Evolutionary conservation across 1,140 invertebrate genomes (phyloP), one percentile per base, ranked within the genome.

Genomic region (Caerostris extrusa): DNA sequence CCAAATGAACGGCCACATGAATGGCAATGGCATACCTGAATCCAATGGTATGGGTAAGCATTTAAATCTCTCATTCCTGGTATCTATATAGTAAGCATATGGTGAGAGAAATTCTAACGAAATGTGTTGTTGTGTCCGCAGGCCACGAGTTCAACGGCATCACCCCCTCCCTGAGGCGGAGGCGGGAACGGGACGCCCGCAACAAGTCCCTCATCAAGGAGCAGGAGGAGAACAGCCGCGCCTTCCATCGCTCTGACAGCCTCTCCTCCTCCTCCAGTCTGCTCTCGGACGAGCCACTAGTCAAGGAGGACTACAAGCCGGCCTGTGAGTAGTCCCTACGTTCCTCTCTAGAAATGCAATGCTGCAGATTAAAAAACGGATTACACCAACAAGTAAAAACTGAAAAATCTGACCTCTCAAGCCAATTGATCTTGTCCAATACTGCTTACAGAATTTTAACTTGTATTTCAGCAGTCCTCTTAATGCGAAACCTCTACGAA

Each of bases 241-340:
- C 95, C 55, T 91, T 98, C 95, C 96, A 97, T 56, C 96, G 98
- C 90, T 98, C 98, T 96, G 97, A 98, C 88, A 96, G 97, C 14
- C 96, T 98, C 95, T 97, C 98, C 95, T 98, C 97, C 69, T 97
- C 97, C 53, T 93, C 94, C 64, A 95, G 86, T 53, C 58, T 93
- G 55, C 64, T 93, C 69, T 92, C 93, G 77, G 91, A 92, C 55
- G 14, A 56, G 12, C n/a, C 58, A 93, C 67, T 94, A 67, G 87
- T 90, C 83, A 93, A 69, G 64, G 91, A 85, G 10, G 58, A 77
- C 10, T 34, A 12, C 71, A 77, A 77, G 34, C 14, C 61, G 2
- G 53, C 71, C 3, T 77, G 71, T 77, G 5, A 77, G 71, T 77
- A 12, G 53, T 5, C 50, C 3, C 34, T 12, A 0, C 4, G 12